Percentiles rank a stretch among this genome's conserved stretches.
Conservation (phyloP, 2,888 invertebrate genomes). For the Dynastes grantii region DNA sequence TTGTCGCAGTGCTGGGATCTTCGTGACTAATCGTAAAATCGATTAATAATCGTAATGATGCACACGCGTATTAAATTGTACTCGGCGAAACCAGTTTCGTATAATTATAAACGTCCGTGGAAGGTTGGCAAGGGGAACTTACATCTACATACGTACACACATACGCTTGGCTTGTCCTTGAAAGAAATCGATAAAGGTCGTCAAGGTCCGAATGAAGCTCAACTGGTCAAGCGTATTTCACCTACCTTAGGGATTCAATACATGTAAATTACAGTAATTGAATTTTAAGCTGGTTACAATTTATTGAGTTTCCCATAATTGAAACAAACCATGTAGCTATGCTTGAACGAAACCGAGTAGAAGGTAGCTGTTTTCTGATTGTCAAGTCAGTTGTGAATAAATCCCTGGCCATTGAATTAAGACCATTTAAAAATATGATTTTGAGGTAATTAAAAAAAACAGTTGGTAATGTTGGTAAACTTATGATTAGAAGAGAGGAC, state of each 20-base stretch:
- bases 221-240: background rate
- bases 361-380: too few species aligned
- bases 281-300: too few species aligned
- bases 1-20: background rate
- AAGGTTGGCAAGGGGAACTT: constrained; percentile 2
- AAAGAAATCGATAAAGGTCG: constrained; percentile 38
- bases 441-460: too few species aligned
- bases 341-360: too few species aligned
- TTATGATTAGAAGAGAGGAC: too few species aligned
- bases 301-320: too few species aligned
- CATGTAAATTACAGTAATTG: too few species aligned
- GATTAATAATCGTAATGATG: constrained; percentile 24
- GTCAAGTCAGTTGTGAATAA: too few species aligned
- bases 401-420: too few species aligned
- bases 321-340: too few species aligned
- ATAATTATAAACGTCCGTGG: background rate
- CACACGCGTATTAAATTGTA: constrained; percentile 7
- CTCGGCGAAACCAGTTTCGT: background rate
- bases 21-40: constrained; percentile 24
- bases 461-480: too few species aligned
- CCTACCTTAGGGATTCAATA: background rate
- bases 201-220: background rate
- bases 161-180: constrained; percentile 26
- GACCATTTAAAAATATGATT: too few species aligned
- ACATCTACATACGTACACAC: background rate